Base-by-base conservation (phyloP, 2,797 vertebrate species). In the Ctenopoma multispine region DNA sequence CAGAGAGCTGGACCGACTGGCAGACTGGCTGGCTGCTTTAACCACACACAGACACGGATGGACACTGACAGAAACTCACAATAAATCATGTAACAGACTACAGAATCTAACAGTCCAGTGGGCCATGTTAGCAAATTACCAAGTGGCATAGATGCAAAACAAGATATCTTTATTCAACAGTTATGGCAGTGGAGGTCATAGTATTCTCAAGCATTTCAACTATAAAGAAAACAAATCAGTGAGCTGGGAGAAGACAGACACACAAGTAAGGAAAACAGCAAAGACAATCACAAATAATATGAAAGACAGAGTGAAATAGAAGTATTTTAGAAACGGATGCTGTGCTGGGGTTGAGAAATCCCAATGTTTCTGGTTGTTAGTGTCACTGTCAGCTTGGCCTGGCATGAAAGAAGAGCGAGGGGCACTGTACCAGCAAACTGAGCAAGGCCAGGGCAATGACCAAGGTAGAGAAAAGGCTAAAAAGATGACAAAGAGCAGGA, bases 1-100 rank as follows among this genome's bases (percentile, higher is more conserved):
- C 85, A 83, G 69, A 80, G 81, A 85, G 75, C 53, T 56, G 80
- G 78, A 72, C 68, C 20, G 55, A 61, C 82, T 85, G 76, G 69
- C 79, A 63, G 67, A 50, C 55, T 12, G 53, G 68, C 66, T 72
- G 79, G 66, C 76, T 77, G 75, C 70, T 73, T 71, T 66, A 76
- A 81, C 72, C 73, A 58, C 78, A 77, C 74, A 62, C 51, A 61
- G 43, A 84, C 68, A 56, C 2, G 65, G 72, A 71, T 31, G 63
- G 55, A 76, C 50, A 47, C 55, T 57, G 75, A 79, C 72, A 69
- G 56, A 77, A 62, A 75, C 58, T 71, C 72, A 69, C 63, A 76
- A 51, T 24, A 79, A 85, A 70, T 65, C 58, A 68, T 60, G 78
- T 4, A 54, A 61, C 78, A 63, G 69, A 84, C 55, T 43, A 55